Conservation (phyloP, 2,888 invertebrate species). For the Panzeria rudis region DNA sequence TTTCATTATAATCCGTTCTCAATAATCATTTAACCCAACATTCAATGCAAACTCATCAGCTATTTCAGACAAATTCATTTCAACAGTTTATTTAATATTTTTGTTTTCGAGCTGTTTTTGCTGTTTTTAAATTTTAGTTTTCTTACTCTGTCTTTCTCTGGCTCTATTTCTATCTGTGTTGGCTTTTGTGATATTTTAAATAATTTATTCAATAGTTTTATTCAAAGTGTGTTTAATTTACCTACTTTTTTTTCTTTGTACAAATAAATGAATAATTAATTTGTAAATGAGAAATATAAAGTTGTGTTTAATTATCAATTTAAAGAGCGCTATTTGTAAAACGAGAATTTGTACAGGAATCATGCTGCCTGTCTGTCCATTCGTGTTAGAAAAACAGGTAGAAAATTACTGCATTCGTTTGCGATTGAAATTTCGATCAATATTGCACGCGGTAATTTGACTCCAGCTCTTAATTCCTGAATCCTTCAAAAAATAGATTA, state of each 20-base stretch:
- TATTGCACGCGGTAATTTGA: no score
- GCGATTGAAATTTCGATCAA: no score
- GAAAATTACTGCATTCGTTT: no score
- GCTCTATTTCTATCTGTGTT: conserved; percentile 1
- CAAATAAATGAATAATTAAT: not conserved
- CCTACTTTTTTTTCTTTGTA: not conserved
- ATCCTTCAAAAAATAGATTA: no score
- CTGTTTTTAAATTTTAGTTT: conserved; percentile 5
- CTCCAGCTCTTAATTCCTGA: no score
- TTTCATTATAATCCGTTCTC: conserved; percentile 10
- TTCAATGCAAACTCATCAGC: conserved; percentile 9
- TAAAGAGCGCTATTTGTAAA: not conserved
- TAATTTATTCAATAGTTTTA: not conserved
- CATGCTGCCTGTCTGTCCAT: no score
- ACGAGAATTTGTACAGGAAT: no score
- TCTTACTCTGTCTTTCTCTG: not conserved
- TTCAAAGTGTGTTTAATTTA: not conserved
- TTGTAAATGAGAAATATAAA: conserved; percentile 9
- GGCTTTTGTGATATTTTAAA: conserved; percentile 11
- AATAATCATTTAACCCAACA: conserved; percentile 23
- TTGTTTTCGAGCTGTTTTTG: conserved; percentile 10
- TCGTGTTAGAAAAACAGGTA: no score
- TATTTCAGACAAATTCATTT: not conserved
- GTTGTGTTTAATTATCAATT: not conserved
- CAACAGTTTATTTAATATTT: conserved; percentile 5